Percentiles rank a stretch among this genome's conserved stretches.
These are phyloP conservation scores for Calonectris borealis DNA, from an alignment of 2,113 vertebrate species.

Conservation along the genomic window DNA sequence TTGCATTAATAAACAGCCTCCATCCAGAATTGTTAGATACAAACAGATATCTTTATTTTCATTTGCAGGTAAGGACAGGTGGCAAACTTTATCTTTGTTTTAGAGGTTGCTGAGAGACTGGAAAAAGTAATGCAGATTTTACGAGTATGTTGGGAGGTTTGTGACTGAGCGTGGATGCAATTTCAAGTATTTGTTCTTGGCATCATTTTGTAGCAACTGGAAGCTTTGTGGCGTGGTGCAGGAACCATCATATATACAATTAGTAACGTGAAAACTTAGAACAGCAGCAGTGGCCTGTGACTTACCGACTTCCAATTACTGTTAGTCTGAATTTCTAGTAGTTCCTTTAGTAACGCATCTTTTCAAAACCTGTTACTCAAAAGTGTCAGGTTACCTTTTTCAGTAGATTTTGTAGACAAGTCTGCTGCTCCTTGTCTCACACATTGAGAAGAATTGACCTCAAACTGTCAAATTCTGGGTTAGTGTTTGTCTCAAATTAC, in stretches of 20 bases:
- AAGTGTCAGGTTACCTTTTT: neutral
- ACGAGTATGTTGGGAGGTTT: accelerated
- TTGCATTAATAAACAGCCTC: slow-evolving; percentile 94
- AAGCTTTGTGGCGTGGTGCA: neutral
- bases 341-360: neutral
- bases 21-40: slow-evolving; percentile 96
- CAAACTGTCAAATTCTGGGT: neutral
- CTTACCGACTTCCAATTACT: neutral
- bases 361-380: neutral
- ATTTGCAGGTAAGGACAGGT: slow-evolving; percentile 84
- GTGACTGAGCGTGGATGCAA: accelerated
- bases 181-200: neutral
- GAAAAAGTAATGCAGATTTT: neutral
- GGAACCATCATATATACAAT: neutral
- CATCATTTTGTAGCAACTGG: neutral
- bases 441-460: neutral
- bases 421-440: neutral
- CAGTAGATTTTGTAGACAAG: neutral
- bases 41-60: slow-evolving; percentile 98
- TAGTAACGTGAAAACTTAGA: neutral
- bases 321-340: neutral
- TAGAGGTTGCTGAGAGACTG: neutral
- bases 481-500: neutral
- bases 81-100: neutral
- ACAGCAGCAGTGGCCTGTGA: neutral